Evolutionary conservation across 2,888 invertebrate species (phyloP), one percentile per base, ranked within the genome.

Genomic region (Cheilosia soror): DNA sequence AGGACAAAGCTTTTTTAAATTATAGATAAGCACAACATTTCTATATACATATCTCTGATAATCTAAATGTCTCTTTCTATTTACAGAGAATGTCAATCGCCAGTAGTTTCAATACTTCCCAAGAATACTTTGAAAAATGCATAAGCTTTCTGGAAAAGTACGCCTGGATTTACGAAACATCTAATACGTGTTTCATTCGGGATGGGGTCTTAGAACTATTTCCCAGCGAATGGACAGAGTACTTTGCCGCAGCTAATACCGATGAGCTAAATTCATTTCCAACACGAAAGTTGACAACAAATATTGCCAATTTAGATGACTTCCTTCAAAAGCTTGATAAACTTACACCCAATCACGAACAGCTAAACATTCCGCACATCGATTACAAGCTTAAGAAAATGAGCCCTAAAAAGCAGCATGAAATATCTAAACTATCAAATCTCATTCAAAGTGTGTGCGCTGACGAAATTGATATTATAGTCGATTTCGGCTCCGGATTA

Each of bases 401-500:
- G 65, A 94, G 93, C 87, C 86, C 88, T 0, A 96, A 96, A 89
- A 96, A 96, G 90, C 93, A 93, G 80, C 96, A 96, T 87, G 96
- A 96, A 93, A 95, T 96, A 57, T 88, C 93, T 11, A 92, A 93
- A 87, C 91, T 96, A 60, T 94, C 95, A 2, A 92, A 93, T 40
- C 92, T 94, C 5, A 90, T 92, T 57, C 31, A 89, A 25, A 76
- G 73, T 0, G 84, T 88, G 13, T 89, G 90, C 88, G 88, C 89
- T n/a, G 87, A 91, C 6, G 84, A 90, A 7, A 90, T 94, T 75
- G 90, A 93, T 60, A 91, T 93, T 2, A 92, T 96, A 25, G 93
- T 96, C 0, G 96, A 96, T 91, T 93, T 96, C 88, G 96, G 96
- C 13, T 94, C 95, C 15, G 96, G 96, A 5, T 92, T 96, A 93